A percentile compares a stretch with the other conserved stretches of the same genome.
These are phyloP conservation scores for Pseudachorutes palmiensis DNA, from an alignment of 1,140 invertebrate genomes.

Conservation along the genomic window DNA sequence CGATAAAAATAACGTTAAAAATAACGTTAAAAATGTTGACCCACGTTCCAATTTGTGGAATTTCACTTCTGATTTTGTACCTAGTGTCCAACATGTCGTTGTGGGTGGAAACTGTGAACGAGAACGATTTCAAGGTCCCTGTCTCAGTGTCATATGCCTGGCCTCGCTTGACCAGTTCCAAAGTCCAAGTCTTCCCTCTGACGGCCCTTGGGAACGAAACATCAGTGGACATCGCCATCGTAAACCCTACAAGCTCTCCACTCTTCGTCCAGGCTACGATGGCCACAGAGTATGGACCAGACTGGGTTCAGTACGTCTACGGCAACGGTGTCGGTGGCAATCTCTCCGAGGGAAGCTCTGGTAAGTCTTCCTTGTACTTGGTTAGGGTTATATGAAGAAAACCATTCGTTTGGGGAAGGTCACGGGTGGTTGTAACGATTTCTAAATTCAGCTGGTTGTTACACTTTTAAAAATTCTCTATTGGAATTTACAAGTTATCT, in stretches of 20 bases:
- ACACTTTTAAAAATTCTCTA: no score
- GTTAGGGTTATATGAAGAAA: background rate
- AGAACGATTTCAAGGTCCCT: constrained; percentile 60
- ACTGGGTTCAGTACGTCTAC: constrained; percentile 29
- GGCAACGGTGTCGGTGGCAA: constrained; percentile 22
- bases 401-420: background rate
- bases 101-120: constrained; percentile 64
- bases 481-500: no score
- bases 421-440: no score
- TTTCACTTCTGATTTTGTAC: constrained; percentile 19
- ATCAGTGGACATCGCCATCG: constrained; percentile 52
- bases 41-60: no score
- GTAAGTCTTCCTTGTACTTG: constrained; percentile 1
- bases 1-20: no score
- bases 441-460: no score
- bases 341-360: constrained; percentile 26
- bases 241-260: constrained; percentile 54
- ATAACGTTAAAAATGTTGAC: no score
- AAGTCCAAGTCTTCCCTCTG: constrained; percentile 60
- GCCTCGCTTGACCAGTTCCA: constrained; percentile 53
- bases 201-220: constrained; percentile 72
- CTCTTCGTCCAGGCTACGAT: constrained; percentile 56
- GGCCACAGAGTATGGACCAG: constrained; percentile 47
- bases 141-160: constrained; percentile 62
- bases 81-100: constrained; percentile 59